Conservation (phyloP, 1,140 invertebrate genomes). For the Neocloeon triangulifer region DNA sequence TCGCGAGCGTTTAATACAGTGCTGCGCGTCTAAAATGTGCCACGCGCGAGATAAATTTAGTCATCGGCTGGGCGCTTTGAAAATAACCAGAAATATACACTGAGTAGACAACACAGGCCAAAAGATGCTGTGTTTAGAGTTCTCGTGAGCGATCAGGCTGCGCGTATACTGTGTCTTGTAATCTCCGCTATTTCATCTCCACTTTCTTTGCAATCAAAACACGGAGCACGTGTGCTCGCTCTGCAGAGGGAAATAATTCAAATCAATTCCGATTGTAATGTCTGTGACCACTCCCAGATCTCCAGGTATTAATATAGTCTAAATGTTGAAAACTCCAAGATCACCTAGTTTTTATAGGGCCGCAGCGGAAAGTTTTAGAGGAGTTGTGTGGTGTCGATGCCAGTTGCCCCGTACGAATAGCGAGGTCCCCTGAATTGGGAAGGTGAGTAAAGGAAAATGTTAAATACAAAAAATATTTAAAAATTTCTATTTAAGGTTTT, state of each 20-base stretch:
- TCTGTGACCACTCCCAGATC: not conserved
- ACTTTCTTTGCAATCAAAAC: constrained; percentile 1
- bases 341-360: constrained; percentile 13
- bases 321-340: not conserved
- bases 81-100: too few relatives aligned
- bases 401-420: constrained; percentile 13
- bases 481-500: too few relatives aligned
- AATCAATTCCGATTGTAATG: too few relatives aligned
- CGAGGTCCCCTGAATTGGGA: constrained; percentile 13
- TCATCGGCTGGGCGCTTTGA: too few relatives aligned
- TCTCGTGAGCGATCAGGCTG: not conserved
- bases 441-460: constrained; percentile 11
- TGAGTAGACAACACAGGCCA: too few relatives aligned
- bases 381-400: not conserved
- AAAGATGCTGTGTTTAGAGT: too few relatives aligned
- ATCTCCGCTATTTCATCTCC: too few relatives aligned
- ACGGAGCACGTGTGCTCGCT: constrained; percentile 2
- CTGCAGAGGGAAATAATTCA: constrained; percentile 1
- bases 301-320: constrained; percentile 14
- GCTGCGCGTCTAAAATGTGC: too few relatives aligned
- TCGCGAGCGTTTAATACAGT: too few relatives aligned
- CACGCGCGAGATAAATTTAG: too few relatives aligned
- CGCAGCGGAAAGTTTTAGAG: not conserved
- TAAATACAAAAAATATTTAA: constrained; percentile 1
- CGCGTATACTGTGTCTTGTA: too few relatives aligned